Evolutionary conservation across 2,888 invertebrate genomes (phyloP), one percentile per base, ranked within the genome.

Genomic region (Chaetogeoica ovagalla): DNA sequence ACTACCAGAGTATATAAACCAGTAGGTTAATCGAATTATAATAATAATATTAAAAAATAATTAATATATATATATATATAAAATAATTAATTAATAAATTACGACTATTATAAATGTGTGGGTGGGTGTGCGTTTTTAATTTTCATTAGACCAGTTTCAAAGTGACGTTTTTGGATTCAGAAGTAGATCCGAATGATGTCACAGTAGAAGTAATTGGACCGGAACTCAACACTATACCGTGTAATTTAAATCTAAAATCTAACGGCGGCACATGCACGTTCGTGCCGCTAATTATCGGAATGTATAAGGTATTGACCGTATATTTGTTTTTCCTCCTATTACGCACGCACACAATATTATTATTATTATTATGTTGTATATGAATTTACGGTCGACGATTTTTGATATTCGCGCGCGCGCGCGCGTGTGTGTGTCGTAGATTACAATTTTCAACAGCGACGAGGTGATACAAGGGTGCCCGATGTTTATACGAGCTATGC

Each of bases 241-340:
- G 89, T 83, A 86, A 88, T 83, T 86, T 91, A 73, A 90, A 90
- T 81, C 86, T 94, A 82, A 87, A 87, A 55, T 91, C 92, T 84
- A 87, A 89, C 11, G 89, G 91, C 57, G 96, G 95, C 2, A 91
- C 92, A 83, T 96, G 96, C 13, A 91, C 91, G 82, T 97, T 95
- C 85, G 89, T 93, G 13, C 96, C 97, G 0, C 92, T 93, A 83
- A 95, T 95, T 86, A 93, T 96, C 84, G 97, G 97, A 83, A 94
- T 96, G 92, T 97, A 97, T 86, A 95, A 95, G 88, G 90, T 90
- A 85, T 83, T 84, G 4, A 30, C 30, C 30, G 30, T 4, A 30
- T 82, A 30, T 77, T 55, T 81, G 60, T 75, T 69, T 79, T 68
- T 23, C 37, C 39, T 19, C 65, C 5, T 39, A 59, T n/a, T 48